Evolutionary conservation across 2,113 vertebrate genomes (phyloP).

Genomic region (mouse (Mus musculus)): DNA sequence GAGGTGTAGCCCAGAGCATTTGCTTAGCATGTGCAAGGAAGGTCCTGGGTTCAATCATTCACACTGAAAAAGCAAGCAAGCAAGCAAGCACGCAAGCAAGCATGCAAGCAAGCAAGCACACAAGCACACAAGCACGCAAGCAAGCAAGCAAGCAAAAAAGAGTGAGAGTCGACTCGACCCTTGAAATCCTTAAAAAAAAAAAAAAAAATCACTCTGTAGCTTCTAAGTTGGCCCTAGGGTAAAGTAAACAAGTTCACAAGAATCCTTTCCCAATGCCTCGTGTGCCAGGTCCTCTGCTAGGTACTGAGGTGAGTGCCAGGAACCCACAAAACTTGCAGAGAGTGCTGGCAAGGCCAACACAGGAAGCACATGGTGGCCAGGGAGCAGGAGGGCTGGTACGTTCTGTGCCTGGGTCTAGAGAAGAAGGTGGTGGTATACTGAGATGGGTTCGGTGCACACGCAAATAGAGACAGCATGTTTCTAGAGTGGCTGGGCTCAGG

Average conservation of each 20-base stretch:
- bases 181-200: background rate
- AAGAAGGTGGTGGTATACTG: no score
- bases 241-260: background rate
- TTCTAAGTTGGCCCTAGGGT: background rate
- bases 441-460: fast-evolving
- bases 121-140: no score
- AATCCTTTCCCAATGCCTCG: background rate
- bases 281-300: background rate
- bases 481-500: background rate
- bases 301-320: background rate
- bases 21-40: background rate
- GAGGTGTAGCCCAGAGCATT: background rate
- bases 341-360: background rate
- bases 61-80: background rate
- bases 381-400: background rate
- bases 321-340: background rate
- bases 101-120: no score
- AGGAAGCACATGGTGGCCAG: background rate
- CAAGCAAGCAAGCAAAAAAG: background rate
- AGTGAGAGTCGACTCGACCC: background rate
- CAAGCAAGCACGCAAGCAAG: background rate
- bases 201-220: background rate
- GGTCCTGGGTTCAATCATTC: background rate
- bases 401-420: background rate
- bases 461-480: fast-evolving